Conservation (phyloP, 1,140 invertebrate species). For the Hylaeus anthracinus region DNA sequence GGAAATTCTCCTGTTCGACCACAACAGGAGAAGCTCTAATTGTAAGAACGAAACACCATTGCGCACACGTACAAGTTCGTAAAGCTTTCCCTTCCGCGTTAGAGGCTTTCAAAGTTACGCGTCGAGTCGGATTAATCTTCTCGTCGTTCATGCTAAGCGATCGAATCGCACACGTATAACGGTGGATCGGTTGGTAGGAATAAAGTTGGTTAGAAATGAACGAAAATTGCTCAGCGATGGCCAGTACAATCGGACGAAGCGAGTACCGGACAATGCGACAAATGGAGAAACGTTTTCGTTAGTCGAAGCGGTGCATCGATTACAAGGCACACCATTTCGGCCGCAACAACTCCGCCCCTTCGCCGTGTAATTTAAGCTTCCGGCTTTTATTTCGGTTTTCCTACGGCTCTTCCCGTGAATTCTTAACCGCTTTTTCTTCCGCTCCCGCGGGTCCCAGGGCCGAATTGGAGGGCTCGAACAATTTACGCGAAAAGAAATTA, state of each 20-base stretch:
- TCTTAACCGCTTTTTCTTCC: neutral
- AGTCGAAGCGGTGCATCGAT: slow-evolving; percentile 22
- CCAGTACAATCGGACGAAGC: neutral
- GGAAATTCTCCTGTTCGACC: neutral
- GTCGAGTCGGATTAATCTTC: neutral
- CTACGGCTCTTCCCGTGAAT: neutral
- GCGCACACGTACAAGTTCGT: neutral
- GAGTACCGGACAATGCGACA: neutral
- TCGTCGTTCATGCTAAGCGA: neutral
- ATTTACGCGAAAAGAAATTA: too few relatives aligned
- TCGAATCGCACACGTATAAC: too few relatives aligned
- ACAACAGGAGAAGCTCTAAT: neutral
- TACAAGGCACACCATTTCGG: slow-evolving; percentile 30
- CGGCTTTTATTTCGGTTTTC: slow-evolving; percentile 26
- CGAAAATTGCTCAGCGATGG: too few relatives aligned
- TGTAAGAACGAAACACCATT: neutral
- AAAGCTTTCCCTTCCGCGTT: neutral
- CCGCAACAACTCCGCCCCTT: slow-evolving; percentile 10
- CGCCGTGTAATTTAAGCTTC: slow-evolving; percentile 34
- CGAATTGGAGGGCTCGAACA: too few relatives aligned
- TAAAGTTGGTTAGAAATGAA: too few relatives aligned
- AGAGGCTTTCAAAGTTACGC: neutral
- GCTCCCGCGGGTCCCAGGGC: too few relatives aligned
- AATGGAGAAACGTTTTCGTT: slow-evolving; percentile 21
- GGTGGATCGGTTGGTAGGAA: too few relatives aligned